A percentile compares a stretch with the other conserved stretches of the same genome.
Evolutionary conservation across 2,113 vertebrate species (phyloP).

Genomic region (Toxotes chatareus): DNA sequence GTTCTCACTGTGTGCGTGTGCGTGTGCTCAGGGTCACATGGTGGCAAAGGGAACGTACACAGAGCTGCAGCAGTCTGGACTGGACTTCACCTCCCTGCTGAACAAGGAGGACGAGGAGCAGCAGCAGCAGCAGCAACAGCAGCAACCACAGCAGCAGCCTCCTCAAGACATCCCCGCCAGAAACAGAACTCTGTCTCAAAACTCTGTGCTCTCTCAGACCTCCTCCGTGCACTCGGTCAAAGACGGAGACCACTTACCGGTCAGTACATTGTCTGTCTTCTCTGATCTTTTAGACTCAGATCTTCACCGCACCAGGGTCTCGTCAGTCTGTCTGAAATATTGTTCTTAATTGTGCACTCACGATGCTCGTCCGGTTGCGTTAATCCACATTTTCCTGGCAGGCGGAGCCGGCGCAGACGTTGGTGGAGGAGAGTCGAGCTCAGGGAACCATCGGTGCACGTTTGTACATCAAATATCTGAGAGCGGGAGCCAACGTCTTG

Average conservation of each 20-base stretch:
- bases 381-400: conserved; percentile 71
- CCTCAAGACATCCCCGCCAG: conserved; percentile 52
- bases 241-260: conserved; percentile 86
- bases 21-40: conserved; percentile 87
- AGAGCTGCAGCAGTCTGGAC: conserved; percentile 90
- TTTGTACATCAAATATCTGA: conserved; percentile 91
- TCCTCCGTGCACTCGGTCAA: conserved; percentile 88
- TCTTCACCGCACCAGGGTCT: no score
- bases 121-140: conserved; percentile 4
- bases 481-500: conserved; percentile 85
- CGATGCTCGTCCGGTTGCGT: no score
- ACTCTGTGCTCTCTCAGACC: conserved; percentile 87
- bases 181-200: conserved; percentile 89
- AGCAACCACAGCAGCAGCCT: conserved; percentile 7
- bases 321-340: no score
- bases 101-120: conserved; percentile 89
- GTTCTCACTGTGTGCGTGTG: not conserved
- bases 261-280: conserved; percentile 28
- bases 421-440: conserved; percentile 89
- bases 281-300: no score
- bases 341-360: not conserved
- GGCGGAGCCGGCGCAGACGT: conserved; percentile 81
- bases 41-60: conserved; percentile 91
- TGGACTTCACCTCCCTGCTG: conserved; percentile 95
- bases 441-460: conserved; percentile 87